Evolutionary conservation across 2,888 invertebrate genomes (phyloP).

Genomic region (Drosophila parthenogenetica): DNA sequence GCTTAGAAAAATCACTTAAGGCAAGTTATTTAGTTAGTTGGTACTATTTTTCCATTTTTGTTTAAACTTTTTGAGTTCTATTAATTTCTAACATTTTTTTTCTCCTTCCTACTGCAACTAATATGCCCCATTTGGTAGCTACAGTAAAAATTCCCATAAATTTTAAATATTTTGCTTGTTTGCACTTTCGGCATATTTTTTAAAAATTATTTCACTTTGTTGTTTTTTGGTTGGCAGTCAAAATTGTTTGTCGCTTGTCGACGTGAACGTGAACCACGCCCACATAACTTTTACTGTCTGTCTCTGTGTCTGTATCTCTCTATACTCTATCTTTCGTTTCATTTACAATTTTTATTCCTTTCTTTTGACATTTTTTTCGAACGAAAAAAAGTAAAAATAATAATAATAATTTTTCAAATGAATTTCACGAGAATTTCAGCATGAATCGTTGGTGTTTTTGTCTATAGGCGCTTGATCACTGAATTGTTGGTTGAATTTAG

Average conservation of each 20-base stretch:
- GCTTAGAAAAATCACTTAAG: too few relatives aligned
- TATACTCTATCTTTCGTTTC: constrained; percentile 12
- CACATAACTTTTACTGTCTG: constrained; percentile 59
- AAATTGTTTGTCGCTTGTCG: constrained; percentile 70
- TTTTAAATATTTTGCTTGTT: constrained; percentile 71
- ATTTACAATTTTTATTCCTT: constrained; percentile 19
- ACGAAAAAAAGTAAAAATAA: constrained; percentile 5
- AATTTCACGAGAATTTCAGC: constrained; percentile 55
- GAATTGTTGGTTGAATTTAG: neutral
- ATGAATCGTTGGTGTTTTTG: constrained; percentile 29
- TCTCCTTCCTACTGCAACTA: too few relatives aligned
- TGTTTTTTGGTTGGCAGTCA: constrained; percentile 51
- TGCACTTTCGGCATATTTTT: constrained; percentile 71
- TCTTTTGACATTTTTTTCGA: constrained; percentile 27
- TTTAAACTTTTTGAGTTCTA: too few relatives aligned
- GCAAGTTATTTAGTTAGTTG: too few relatives aligned
- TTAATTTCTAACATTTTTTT: neutral
- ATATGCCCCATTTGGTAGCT: constrained; percentile 27
- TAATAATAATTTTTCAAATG: constrained; percentile 49
- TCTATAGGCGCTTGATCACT: neutral
- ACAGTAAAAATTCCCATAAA: constrained; percentile 62
- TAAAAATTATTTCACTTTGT: constrained; percentile 27
- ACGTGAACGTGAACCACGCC: constrained; percentile 52
- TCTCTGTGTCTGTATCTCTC: constrained; percentile 1
- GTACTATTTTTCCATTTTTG: too few relatives aligned